phyloP scores from a whole-genome alignment of 2,888 invertebrate genomes.

The Hydroisotoma schaefferi region DNA sequence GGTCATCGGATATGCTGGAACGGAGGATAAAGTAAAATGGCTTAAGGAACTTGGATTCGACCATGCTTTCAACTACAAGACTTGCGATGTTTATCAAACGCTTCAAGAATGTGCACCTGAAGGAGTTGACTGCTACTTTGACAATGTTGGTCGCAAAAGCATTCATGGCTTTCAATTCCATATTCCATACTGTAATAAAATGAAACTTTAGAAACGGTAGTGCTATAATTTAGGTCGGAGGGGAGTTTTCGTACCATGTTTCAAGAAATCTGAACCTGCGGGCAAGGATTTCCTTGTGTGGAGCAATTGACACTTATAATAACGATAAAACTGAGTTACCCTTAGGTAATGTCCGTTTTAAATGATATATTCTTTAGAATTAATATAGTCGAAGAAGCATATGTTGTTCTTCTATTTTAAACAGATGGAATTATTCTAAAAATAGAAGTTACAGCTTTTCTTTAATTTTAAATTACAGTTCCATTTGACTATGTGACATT shows the following conservation, averaged over 20 bases:
- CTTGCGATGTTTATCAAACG: constrained; percentile 56
- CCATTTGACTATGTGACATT: constrained; percentile 59
- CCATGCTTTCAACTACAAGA: constrained; percentile 69
- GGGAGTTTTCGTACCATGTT: constrained; percentile 59
- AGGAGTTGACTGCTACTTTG: constrained; percentile 72
- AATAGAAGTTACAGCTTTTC: too few relatives aligned
- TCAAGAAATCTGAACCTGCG: constrained; percentile 62
- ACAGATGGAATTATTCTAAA: too few relatives aligned
- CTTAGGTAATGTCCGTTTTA: constrained; percentile 18
- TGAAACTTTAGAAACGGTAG: background rate
- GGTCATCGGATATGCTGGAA: constrained; percentile 69
- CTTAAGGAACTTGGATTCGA: constrained; percentile 65
- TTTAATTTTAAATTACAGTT: constrained; percentile 13
- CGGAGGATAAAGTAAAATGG: constrained; percentile 68
- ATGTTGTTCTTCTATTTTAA: too few relatives aligned
- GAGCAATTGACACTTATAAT: constrained; percentile 65
- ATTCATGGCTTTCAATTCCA: background rate
- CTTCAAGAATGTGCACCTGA: constrained; percentile 63
- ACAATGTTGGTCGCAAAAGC: constrained; percentile 57
- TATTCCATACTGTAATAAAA: background rate
- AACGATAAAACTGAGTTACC: constrained; percentile 48
- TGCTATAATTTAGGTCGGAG: constrained; percentile 55
- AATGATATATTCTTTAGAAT: background rate
- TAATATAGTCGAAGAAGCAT: too few relatives aligned
- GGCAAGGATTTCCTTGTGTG: constrained; percentile 65